Evolutionary conservation across 2,113 vertebrate genomes (phyloP), one percentile per base, ranked within the genome.

Genomic region (Odocoileus virginianus): DNA sequence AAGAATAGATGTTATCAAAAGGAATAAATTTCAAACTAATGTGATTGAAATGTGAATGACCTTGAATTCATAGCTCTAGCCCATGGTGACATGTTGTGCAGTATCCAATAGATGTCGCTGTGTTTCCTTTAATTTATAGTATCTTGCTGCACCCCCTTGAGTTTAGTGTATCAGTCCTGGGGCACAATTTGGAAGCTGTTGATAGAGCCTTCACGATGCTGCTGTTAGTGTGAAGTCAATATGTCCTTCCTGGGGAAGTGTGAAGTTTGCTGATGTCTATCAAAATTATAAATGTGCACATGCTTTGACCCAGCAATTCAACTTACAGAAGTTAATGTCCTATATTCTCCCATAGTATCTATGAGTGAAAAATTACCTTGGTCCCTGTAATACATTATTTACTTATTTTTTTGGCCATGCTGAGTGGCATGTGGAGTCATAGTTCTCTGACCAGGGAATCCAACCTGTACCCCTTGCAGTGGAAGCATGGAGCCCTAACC

Each of bases 301-400:
- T 52, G 23, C 36, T 90, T 89, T 81, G 74, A 90, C 30, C 25
- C n/a, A 95, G 81, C n/a, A 95, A 4, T 82, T 89, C 19, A 12
- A 55, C 33, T 76, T 83, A 91, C 2, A n/a, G 54, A 76, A 91
- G 87, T 43, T 87, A 54, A 54, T 76, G 74, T 87, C 19, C 54
- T 61, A 7, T 57, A 76, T 83, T 91, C 33, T 85, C 61, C 7
- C 36, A 76, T 58, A 82, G 40, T 58, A 76, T 61, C 47, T 97
- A 25, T 88, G 25, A 95, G 76, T 97, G 27, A 91, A 91, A 91
- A 94, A 57, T 95, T 76, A 64, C 14, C 9, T 87, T 91, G 61
- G 87, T 36, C 55, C 27, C 57, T 33, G 6, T 61, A n/a, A 23
- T 60, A 61, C 21, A 83, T 86, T 43, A 4, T 43, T 43, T 40